phyloP scores from a whole-genome alignment of 2,797 vertebrate genomes.

The Sebastes glaucus region DNA sequence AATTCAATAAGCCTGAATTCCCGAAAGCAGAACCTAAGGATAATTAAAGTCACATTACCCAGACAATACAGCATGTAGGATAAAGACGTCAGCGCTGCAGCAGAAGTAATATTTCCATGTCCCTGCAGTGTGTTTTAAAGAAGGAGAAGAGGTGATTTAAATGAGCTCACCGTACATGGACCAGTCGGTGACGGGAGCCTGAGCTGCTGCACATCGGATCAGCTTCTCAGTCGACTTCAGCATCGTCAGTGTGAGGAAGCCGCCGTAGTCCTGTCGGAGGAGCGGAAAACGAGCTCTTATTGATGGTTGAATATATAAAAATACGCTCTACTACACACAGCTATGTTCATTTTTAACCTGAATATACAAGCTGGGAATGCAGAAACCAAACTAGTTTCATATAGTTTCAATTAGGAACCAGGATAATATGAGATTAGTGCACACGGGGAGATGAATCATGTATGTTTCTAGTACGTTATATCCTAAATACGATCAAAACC shows the following conservation, averaged over 20 bases:
- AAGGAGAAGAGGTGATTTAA: not conserved
- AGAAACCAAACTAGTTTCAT: not conserved
- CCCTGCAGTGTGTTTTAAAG: not conserved
- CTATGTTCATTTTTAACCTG: too few species aligned
- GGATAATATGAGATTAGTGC: not conserved
- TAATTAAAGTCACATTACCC: slow-evolving; percentile 47
- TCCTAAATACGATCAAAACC: not conserved
- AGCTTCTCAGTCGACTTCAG: slow-evolving; percentile 89
- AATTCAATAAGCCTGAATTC: slow-evolving; percentile 48
- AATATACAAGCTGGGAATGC: not conserved
- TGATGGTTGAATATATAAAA: not conserved
- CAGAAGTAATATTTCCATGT: slow-evolving; percentile 7
- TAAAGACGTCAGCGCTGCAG: not conserved
- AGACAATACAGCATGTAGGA: slow-evolving; percentile 12
- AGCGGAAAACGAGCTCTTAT: not conserved
- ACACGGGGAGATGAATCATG: not conserved
- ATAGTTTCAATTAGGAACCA: not conserved
- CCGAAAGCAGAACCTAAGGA: slow-evolving; percentile 8
- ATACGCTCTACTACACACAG: not conserved
- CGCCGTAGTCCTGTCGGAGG: slow-evolving; percentile 89
- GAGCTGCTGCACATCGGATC: slow-evolving; percentile 90
- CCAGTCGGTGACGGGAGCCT: slow-evolving; percentile 93
- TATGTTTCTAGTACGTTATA: not conserved
- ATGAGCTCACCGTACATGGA: slow-evolving; percentile 89
- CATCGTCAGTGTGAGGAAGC: slow-evolving; percentile 90